Percentiles rank a stretch among this genome's conserved stretches.
Conservation (phyloP, 2,888 invertebrate genomes). For the Bellardia bayeri region DNA sequence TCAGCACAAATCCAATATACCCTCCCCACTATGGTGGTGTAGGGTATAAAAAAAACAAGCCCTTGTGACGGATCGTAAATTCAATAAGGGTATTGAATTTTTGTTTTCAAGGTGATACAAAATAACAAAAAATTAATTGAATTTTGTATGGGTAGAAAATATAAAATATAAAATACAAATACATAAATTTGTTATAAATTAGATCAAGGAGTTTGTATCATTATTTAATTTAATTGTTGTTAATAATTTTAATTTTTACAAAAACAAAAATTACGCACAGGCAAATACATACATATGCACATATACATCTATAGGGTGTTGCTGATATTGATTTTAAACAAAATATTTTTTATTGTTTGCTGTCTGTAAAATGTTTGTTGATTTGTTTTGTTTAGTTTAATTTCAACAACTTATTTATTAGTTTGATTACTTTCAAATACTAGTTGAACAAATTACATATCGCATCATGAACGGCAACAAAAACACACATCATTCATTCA, state of each 20-base stretch:
- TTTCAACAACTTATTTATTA: constrained; percentile 47
- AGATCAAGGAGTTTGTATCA: constrained; percentile 47
- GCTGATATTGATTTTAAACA: constrained; percentile 4
- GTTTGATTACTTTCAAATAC: constrained; percentile 21
- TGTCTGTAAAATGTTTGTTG: constrained; percentile 2
- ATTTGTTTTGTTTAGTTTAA: constrained; percentile 8
- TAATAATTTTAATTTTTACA: neutral
- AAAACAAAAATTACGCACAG: neutral
- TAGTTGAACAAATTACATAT: neutral
- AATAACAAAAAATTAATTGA: constrained; percentile 15
- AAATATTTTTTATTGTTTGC: neutral
- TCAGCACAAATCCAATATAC: too few species aligned
- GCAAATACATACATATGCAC: neutral
- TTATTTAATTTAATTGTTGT: constrained; percentile 2
- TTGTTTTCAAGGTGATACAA: constrained; percentile 45
- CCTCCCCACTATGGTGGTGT: too few species aligned
- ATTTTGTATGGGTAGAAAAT: neutral
- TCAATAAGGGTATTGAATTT: constrained; percentile 21
- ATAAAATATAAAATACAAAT: constrained; percentile 5
- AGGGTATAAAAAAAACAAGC: constrained; percentile 16
- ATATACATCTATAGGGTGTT: neutral
- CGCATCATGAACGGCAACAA: neutral
- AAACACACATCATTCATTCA: neutral
- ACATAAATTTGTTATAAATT: constrained; percentile 10
- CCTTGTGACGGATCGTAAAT: neutral